Evolutionary conservation across 2,888 invertebrate species (phyloP), one percentile per base, ranked within the genome.

Genomic region (Orthonychiurus folsomi): DNA sequence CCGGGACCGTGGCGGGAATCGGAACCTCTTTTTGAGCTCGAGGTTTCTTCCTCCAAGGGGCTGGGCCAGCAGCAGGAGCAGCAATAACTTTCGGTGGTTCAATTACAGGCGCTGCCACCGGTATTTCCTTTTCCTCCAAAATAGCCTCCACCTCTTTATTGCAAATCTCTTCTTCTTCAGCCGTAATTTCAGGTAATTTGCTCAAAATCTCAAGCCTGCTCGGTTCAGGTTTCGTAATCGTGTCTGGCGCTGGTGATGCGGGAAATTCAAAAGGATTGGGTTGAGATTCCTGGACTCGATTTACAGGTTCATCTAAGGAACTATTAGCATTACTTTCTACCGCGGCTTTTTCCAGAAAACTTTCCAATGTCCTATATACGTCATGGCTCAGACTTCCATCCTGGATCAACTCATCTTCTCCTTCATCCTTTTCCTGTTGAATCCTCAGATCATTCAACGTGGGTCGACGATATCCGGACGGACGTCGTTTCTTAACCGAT

Each of bases 401-500:
- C 50, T 60, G 55, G 24, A 18, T 2, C 27, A 59, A 58, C 24
- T 28, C 28, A n/a, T 50, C 37, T 20, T 53, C 58, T 3, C 25
- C 55, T 18, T 53, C 50, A 18, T 61, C 63, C 37, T 60, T 53
- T 18, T 63, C 69, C 52, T 68, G 63, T 56, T 69, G 68, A 18
- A 60, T 62, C 27, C 70, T 37, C 21, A 72, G 66, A 24, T 72
- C 72, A 60, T 63, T 69, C 27, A 70, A 50, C 9, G 72, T 68
- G n/a, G 69, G 70, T 54, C 70, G 26, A 20, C 71, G 56, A 26
- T 68, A 68, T 3, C 67, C 67, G 12, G 64, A 25, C 3, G 65
- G 62, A 9, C 56, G 63, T 63, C 67, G 69, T 27, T 68, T 62
- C 55, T 69, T 71, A 52, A 65, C 69, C 1, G 69, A 69, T 3